Evolutionary conservation across 2,797 vertebrate genomes (phyloP).

Genomic region (Brachymystax lenok): DNA sequence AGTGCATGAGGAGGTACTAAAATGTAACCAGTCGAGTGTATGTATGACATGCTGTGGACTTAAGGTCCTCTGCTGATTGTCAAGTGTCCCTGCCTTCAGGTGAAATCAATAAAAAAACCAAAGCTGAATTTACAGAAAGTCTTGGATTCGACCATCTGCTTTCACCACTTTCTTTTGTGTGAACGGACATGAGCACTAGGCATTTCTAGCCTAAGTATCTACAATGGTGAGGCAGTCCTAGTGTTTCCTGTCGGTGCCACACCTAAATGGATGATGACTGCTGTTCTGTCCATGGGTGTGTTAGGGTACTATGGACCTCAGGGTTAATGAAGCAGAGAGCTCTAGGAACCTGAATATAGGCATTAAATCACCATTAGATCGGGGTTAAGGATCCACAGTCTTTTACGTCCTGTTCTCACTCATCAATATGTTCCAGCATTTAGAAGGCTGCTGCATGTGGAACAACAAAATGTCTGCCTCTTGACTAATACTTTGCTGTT

Average conservation of each 20-base stretch:
- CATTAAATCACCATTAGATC: conserved; percentile 73
- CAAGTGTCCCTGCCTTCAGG: not conserved
- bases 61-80: not conserved
- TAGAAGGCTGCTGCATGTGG: too few species aligned
- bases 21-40: conserved; percentile 1
- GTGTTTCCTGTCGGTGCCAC: not conserved
- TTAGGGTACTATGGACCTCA: conserved; percentile 59
- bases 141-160: not conserved
- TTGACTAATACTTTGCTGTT: not conserved
- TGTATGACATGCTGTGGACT: not conserved
- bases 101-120: not conserved
- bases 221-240: not conserved
- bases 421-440: conserved; percentile 60
- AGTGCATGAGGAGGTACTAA: conserved; percentile 15
- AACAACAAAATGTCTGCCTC: too few species aligned
- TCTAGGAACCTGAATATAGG: conserved; percentile 66
- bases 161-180: not conserved
- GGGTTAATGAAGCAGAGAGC: conserved; percentile 74
- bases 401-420: conserved; percentile 42
- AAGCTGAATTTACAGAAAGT: not conserved
- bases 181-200: not conserved
- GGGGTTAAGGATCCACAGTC: conserved; percentile 34
- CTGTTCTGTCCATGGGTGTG: conserved; percentile 53
- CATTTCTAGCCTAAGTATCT: not conserved
- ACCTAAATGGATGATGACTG: not conserved